Evolutionary conservation across 1,140 invertebrate genomes (phyloP).

Genomic region (Cecropterus lyciades): DNA sequence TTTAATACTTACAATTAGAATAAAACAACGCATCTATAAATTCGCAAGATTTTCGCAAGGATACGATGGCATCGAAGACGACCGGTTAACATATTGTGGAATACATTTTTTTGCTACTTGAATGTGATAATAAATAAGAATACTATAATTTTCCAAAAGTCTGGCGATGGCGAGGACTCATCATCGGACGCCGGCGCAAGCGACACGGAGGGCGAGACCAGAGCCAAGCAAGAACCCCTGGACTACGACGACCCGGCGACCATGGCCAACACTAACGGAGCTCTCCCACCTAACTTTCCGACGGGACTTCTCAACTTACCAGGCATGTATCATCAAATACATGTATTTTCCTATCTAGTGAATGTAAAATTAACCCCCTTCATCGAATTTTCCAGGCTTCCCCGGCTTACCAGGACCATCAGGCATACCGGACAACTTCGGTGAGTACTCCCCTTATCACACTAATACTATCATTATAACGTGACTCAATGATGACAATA

Average conservation of each 20-base stretch:
- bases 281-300: conserved; percentile 80
- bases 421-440: conserved; percentile 92
- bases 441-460: conserved; percentile 85
- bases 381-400: conserved; percentile 58
- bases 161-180: conserved; percentile 90
- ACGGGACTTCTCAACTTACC: conserved; percentile 68
- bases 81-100: too few relatives aligned
- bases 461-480: conserved; percentile 52
- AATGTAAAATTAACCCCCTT: conserved; percentile 6
- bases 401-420: conserved; percentile 91
- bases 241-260: conserved; percentile 88
- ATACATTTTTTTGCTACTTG: too few relatives aligned
- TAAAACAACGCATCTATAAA: too few relatives aligned
- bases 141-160: conserved; percentile 35
- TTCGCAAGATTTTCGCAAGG: too few relatives aligned
- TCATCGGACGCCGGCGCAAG: conserved; percentile 87
- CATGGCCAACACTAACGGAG: conserved; percentile 88
- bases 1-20: too few relatives aligned
- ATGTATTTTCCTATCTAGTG: neutral
- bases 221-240: conserved; percentile 86
- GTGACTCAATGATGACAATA: conserved; percentile 63
- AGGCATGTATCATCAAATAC: conserved; percentile 48
- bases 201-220: conserved; percentile 86
- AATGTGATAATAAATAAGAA: neutral
- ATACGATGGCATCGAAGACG: too few relatives aligned